phyloP scores from a whole-genome alignment of 2,797 vertebrate genomes.

The Phrynocephalus guinanensis region DNA sequence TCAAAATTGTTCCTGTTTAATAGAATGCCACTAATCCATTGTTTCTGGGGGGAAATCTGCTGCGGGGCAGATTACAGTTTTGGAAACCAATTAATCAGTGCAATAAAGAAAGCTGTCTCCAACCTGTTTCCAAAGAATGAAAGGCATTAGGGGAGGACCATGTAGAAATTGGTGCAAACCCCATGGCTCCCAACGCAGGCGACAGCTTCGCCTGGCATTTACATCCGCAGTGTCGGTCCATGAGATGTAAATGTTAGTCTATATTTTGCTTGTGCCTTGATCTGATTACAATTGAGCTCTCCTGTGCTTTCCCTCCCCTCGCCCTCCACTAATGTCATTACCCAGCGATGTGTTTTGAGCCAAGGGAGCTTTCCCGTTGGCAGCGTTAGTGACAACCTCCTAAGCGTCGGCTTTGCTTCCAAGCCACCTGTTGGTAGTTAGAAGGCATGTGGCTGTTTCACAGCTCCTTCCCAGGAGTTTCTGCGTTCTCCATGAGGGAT shows the following conservation, averaged over 20 bases:
- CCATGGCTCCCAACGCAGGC: no score
- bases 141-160: neutral
- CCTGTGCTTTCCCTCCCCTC: neutral
- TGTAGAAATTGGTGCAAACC: neutral
- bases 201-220: neutral
- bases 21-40: neutral
- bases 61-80: neutral
- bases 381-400: neutral
- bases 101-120: neutral
- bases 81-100: neutral
- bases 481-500: neutral
- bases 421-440: constrained; percentile 7
- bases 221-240: neutral
- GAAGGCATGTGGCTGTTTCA: neutral
- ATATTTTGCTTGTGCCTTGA: neutral
- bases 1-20: neutral
- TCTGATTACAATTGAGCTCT: neutral
- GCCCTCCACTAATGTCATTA: neutral
- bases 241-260: neutral
- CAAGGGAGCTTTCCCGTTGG: neutral
- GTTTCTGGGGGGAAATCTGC: neutral
- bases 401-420: neutral
- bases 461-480: neutral
- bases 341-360: neutral
- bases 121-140: constrained; percentile 1